Evolutionary conservation across 2,888 invertebrate species (phyloP).

Genomic region (Archips crataeganus): DNA sequence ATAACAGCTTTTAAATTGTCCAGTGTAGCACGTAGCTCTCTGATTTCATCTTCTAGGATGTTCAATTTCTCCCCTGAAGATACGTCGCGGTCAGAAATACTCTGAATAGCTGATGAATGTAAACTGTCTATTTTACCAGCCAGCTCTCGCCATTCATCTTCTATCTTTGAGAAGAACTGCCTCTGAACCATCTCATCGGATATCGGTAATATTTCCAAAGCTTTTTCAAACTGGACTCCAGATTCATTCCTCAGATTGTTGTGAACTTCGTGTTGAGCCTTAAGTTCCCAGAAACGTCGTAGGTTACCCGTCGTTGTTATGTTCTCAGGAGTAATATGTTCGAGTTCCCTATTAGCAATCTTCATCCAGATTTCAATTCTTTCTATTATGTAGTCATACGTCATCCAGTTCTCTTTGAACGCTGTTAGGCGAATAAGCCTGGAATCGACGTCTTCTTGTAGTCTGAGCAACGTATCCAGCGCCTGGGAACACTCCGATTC

Average conservation of each 20-base stretch:
- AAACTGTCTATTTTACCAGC: constrained; percentile 88
- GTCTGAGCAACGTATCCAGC: constrained; percentile 89
- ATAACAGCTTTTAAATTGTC: constrained; percentile 91
- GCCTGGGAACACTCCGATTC: constrained; percentile 91
- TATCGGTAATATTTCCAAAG: constrained; percentile 92
- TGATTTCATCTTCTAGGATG: constrained; percentile 91
- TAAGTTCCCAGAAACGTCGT: constrained; percentile 95
- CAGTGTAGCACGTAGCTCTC: constrained; percentile 89
- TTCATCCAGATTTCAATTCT: constrained; percentile 92
- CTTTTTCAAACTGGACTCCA: constrained; percentile 90
- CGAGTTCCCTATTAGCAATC: constrained; percentile 89
- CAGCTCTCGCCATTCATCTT: constrained; percentile 91
- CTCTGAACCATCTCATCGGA: constrained; percentile 94
- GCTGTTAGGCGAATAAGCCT: constrained; percentile 90
- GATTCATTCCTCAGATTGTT: constrained; percentile 91
- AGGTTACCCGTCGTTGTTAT: constrained; percentile 89
- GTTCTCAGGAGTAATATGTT: constrained; percentile 87
- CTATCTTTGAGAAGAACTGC: constrained; percentile 91
- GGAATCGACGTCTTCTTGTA: constrained; percentile 91
- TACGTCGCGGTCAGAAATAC: constrained; percentile 90
- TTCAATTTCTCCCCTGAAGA: constrained; percentile 91
- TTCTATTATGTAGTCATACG: constrained; percentile 90
- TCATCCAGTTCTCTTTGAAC: constrained; percentile 92
- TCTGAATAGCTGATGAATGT: constrained; percentile 89
- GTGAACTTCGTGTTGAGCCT: constrained; percentile 94